Percentiles rank a stretch among this genome's conserved stretches.
Conservation (phyloP, 2,113 vertebrate species). For the Dipodomys ordii region DNA sequence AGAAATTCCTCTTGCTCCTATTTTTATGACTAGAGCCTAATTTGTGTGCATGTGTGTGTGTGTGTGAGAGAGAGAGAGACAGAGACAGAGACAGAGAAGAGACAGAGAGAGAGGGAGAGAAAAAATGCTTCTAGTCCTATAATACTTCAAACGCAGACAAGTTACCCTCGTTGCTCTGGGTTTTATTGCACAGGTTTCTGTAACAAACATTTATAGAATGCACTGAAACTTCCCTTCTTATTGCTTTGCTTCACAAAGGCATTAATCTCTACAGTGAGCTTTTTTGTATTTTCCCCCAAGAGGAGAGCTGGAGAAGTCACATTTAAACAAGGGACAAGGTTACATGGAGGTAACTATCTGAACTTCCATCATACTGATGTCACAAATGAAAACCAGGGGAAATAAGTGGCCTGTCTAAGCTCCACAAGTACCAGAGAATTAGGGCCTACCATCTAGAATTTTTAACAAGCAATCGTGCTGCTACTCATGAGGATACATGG, state of each 20-base stretch:
- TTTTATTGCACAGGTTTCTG: constrained; percentile 37
- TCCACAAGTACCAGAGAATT: background rate
- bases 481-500: background rate
- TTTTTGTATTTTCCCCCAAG: background rate
- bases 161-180: background rate
- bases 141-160: background rate
- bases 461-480: background rate
- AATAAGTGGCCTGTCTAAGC: background rate
- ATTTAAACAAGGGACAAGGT: background rate
- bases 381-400: constrained; percentile 1
- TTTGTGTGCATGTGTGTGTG: no score
- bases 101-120: background rate
- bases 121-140: background rate
- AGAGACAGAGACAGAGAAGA: no score
- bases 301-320: background rate
- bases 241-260: background rate
- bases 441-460: background rate
- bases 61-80: no score
- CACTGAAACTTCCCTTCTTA: background rate
- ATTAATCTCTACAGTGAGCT: background rate
- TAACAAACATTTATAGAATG: constrained; percentile 21
- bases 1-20: background rate
- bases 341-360: background rate
- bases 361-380: background rate
- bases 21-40: background rate